Base-by-base conservation (phyloP, 2,797 vertebrate genomes). In the Diglossa cyanea region DNA sequence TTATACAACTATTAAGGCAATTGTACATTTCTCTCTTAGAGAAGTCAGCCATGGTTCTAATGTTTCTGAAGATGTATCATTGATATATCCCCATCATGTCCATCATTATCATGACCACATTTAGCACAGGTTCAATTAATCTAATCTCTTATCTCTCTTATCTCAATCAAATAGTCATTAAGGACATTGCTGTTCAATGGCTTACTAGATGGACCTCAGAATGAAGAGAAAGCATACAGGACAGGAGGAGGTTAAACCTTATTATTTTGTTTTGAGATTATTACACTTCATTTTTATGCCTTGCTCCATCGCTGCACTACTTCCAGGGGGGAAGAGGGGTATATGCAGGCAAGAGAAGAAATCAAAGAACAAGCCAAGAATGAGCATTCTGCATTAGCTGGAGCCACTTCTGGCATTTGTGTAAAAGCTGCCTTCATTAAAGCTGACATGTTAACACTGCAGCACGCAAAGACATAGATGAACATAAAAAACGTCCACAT, bases 401-500 rank as follows among this genome's bases (percentile, higher is more conserved):
- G 4, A 96, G 55, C 79, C 45, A 73, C 55, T 90, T 91, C 62
- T 80, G 93, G 62, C 26, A 72, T 44, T 80, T 78, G 15, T 50
- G 47, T 80, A 66, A 76, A 93, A 94, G 23, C 55, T 79, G 61
- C 67, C 20, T 82, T 67, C 31, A 66, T 62, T 87, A 91, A 87
- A 93, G 30, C 85, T 61, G 85, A 53, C 33, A 50, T 10, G 30
- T 62, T 48, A 85, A 53, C 75, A 71, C 25, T 87, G 77, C 71
- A 95, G 88, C 80, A 95, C 84, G 39, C n/a, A 54, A 71, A 71
- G 55, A 89, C 70, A n/a, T 40, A 63, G 80, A 93, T 40, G 26
- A 94, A 84, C 54, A 51, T 70, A 74, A 78, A 92, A 88, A 94
- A 96, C 96, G 94, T 35, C 47, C 61, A 87, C 35, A 66, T 74